Evolutionary conservation across 2,113 vertebrate species (phyloP), one percentile per base, ranked within the genome.

Genomic region (Procavia capensis): DNA sequence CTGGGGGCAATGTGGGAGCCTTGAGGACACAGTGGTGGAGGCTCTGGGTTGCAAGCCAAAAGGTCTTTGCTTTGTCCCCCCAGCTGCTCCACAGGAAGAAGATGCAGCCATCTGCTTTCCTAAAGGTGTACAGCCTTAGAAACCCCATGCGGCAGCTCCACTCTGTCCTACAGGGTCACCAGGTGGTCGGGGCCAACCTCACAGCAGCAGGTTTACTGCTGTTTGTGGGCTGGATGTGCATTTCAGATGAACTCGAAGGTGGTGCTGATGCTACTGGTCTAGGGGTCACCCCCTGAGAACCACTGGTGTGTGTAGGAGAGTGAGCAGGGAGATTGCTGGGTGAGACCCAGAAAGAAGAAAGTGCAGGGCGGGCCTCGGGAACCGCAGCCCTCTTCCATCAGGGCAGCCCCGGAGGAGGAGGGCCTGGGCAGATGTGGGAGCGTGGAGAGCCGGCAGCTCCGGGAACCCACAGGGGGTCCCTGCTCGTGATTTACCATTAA

Each of bases 321-420:
- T 17, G 50, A n/a, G 5, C 16, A n/a, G 54, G 6, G 63, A 63
- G 3, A 22, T 11, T 10, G 39, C n/a, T 0, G 25, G 25, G 43
- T 14, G 74, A 84, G 84, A 41, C 34, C 9, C 10, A 2, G 47
- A 78, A 39, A 2, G 47, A 78, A 39, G 11, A 24, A 0, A 6
- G 20, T 0, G 0, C 25, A 2, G n/a, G 36, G 14, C 10, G 9
- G 31, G 1, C 6, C 50, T 36, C 8, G 0, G 3, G 39, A 43
- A 31, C 59, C 2, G 4, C 45, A 59, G 2, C 41, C 16, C 0
- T 10, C 17, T 29, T 11, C 36, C 14, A 24, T 36, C 50, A 9
- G 10, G n/a, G 36, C 36, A 29, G 36, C 27, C 75, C 11, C 63
- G 50, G 36, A 64, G 43, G n/a, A 6, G 29, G 43, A 27, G 22